Conservation (phyloP, 2,797 vertebrate species). For the Fratercula arctica region DNA sequence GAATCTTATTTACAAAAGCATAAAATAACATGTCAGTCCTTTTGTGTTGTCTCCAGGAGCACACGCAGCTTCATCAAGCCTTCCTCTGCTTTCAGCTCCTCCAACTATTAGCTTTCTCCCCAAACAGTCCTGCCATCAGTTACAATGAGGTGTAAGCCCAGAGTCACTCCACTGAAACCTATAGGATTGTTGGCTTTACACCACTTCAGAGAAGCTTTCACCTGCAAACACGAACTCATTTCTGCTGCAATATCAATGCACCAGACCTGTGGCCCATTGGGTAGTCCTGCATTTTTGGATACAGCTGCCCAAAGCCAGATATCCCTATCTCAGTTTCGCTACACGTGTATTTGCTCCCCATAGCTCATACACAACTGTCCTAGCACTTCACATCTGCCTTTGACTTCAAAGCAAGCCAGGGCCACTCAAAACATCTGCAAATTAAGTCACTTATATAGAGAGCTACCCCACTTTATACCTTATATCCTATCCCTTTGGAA, state of each 20-base stretch:
- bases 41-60: background rate
- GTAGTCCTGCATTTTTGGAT: background rate
- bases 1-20: background rate
- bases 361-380: background rate
- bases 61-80: background rate
- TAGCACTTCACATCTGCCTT: background rate
- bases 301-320: background rate
- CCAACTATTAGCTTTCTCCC: background rate
- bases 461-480: background rate
- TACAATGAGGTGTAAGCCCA: background rate
- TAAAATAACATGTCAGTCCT: background rate
- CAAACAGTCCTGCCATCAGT: background rate
- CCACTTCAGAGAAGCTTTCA: background rate
- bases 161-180: background rate
- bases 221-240: background rate
- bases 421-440: rapidly evolving
- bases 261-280: rapidly evolving
- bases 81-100: background rate
- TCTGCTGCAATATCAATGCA: background rate
- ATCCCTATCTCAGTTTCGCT: background rate
- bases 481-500: background rate
- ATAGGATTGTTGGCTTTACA: background rate
- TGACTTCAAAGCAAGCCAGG: background rate
- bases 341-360: background rate
- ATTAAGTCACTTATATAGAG: background rate